phyloP scores from a whole-genome alignment of 2,113 vertebrate species.

The Isichthys henryi region DNA sequence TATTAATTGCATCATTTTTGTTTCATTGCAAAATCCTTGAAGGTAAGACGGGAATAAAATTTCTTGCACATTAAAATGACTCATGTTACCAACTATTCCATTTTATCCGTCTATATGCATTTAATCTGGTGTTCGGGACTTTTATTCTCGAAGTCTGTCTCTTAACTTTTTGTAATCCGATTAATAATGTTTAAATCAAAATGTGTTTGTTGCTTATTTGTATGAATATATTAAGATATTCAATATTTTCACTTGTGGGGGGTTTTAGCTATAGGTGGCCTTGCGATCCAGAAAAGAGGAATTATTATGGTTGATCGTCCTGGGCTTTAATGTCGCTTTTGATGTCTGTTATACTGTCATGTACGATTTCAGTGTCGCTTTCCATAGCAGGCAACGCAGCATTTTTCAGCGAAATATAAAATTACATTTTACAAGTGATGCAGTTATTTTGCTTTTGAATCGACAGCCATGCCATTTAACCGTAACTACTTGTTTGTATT shows the following conservation, averaged over 20 bases:
- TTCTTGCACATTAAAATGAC: background rate
- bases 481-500: background rate
- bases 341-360: background rate
- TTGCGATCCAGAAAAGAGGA: background rate
- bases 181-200: background rate
- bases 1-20: conserved; percentile 1
- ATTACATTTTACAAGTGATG: background rate
- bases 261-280: background rate
- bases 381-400: background rate
- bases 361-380: background rate
- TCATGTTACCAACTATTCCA: background rate
- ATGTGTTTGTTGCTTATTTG: background rate
- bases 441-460: background rate
- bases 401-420: background rate
- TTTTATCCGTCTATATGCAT: background rate
- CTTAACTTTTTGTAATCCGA: background rate
- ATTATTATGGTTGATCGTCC: background rate
- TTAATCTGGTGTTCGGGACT: background rate
- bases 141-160: background rate
- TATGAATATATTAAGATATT: background rate
- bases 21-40: background rate
- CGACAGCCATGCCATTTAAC: background rate
- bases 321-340: background rate
- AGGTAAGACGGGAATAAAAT: conserved; percentile 28
- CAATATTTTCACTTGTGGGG: background rate